These are phyloP conservation scores for Vipera ursinii DNA, from an alignment of 2,797 vertebrate genomes.

Conservation along the genomic window DNA sequence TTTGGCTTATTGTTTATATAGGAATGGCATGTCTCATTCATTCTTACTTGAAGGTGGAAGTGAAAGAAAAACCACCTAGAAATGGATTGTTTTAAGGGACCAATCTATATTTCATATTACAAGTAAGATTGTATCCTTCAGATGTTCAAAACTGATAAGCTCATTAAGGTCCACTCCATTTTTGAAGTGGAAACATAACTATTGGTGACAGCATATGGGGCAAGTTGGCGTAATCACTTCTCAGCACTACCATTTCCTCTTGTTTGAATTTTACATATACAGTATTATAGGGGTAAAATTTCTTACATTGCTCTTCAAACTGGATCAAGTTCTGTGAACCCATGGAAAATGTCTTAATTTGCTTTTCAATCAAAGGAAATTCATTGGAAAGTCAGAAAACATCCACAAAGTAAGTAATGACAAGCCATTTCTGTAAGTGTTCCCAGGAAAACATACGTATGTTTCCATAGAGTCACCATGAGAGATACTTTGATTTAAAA, in stretches of 20 bases:
- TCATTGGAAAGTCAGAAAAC: not conserved
- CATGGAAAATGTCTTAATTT: not conserved
- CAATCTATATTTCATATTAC: not conserved
- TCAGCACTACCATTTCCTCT: not conserved
- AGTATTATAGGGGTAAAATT: not conserved
- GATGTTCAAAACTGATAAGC: not conserved
- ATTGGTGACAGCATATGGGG: not conserved
- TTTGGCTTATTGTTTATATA: conserved; percentile 53
- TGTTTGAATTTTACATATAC: not conserved
- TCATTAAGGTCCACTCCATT: not conserved
- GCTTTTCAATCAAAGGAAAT: not conserved
- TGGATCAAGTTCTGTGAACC: not conserved
- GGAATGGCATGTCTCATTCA: conserved; percentile 41
- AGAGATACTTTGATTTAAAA: not conserved
- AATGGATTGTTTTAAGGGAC: conserved; percentile 2
- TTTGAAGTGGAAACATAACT: not conserved
- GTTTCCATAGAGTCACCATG: not conserved
- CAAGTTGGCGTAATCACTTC: not conserved
- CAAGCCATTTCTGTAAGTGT: not conserved
- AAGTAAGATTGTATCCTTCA: not conserved
- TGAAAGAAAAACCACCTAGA: conserved; percentile 7
- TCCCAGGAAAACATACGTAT: not conserved
- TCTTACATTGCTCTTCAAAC: not conserved
- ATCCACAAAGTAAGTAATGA: not conserved
- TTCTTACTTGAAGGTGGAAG: conserved; percentile 48